Evolutionary conservation across 2,888 invertebrate genomes (phyloP), one percentile per base, ranked within the genome.

Genomic region (Callyntrura sp.): DNA sequence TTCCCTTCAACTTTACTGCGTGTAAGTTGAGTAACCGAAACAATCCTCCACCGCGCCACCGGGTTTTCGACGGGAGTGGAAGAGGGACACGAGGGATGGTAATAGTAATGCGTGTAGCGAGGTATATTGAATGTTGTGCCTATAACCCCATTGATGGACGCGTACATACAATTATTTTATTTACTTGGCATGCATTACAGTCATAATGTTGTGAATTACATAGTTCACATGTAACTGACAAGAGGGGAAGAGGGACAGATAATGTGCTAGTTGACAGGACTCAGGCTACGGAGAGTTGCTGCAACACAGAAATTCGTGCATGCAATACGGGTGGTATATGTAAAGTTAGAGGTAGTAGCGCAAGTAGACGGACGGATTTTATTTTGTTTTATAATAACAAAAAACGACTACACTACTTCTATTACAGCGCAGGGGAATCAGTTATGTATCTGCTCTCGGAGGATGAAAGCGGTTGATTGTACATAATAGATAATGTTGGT

Each of bases 201-300:
- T 48, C 48, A 73, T 62, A 11, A 12, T 23, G 51, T 55, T 60
- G 60, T 73, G 35, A 85, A 76, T 76, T 57, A 65, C 51, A 55
- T 35, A 55, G 70, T 70, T 6, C 43, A 11, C 23, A 51, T 85
- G 65, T 85, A 65, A 85, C 9, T 43, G 73, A 28, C 35, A 73
- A 70, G 73, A 43, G 68, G 73, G 57, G 35, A 35, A 62, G 78
- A 73, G 76, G 51, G 57, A 51, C 70, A 87, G 55, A 87, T 87
- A 68, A 78, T 85, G 85, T 85, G 81, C 43, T 81, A 70, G 86
- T 87, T 87, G 79, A 87, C 86, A 87, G 55, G 65, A 65, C 35
- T 85, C 78, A 60, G 45, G 68, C 79, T 78, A 28, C 25, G 28
- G 14, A 25, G 70, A 43, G n/a, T 35, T 35, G 6, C 35, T 76